A percentile compares a stretch with the other conserved stretches of the same genome.
These are phyloP conservation scores for Tiliqua scincoides DNA, from an alignment of 2,113 vertebrate species.

Conservation along the genomic window DNA sequence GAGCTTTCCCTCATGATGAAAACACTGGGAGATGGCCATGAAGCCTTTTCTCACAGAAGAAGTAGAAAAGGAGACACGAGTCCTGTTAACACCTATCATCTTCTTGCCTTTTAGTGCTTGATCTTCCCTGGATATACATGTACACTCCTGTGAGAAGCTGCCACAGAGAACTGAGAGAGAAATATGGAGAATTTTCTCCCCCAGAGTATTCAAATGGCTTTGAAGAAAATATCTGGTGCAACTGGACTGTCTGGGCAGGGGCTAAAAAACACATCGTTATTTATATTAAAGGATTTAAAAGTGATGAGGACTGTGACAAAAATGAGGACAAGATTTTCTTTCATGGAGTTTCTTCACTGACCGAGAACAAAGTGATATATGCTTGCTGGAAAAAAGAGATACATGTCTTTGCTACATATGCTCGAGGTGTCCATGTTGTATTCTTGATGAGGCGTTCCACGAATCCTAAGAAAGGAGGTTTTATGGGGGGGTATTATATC, in stretches of 20 bases:
- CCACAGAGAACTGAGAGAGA: slow-evolving; percentile 62
- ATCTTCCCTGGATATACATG: slow-evolving; percentile 47
- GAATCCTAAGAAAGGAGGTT: neutral
- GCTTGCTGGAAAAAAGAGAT: slow-evolving; percentile 58
- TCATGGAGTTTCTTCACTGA: neutral
- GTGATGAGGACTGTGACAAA: neutral
- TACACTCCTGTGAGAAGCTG: slow-evolving; percentile 81
- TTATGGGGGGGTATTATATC: slow-evolving; percentile 61
- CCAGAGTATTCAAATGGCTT: slow-evolving; percentile 66
- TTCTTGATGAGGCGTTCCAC: slow-evolving; percentile 42
- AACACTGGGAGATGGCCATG: no score
- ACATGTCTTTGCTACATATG: slow-evolving; percentile 51
- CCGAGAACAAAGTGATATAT: slow-evolving; percentile 44
- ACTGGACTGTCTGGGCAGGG: slow-evolving; percentile 75
- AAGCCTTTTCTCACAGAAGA: neutral
- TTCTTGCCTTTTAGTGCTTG: slow-evolving; percentile 51
- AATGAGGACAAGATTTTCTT: slow-evolving; percentile 67
- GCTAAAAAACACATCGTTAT: slow-evolving; percentile 52
- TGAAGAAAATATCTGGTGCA: slow-evolving; percentile 79
- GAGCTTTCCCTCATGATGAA: neutral
- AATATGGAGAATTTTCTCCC: slow-evolving; percentile 75
- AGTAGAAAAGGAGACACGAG: neutral
- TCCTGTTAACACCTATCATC: neutral
- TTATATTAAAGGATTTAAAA: slow-evolving; percentile 50
- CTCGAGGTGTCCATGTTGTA: slow-evolving; percentile 34